A percentile compares a stretch with the other conserved stretches of the same genome.
Conservation (phyloP, 2,797 vertebrate species). For the Hemitrygon akajei region DNA sequence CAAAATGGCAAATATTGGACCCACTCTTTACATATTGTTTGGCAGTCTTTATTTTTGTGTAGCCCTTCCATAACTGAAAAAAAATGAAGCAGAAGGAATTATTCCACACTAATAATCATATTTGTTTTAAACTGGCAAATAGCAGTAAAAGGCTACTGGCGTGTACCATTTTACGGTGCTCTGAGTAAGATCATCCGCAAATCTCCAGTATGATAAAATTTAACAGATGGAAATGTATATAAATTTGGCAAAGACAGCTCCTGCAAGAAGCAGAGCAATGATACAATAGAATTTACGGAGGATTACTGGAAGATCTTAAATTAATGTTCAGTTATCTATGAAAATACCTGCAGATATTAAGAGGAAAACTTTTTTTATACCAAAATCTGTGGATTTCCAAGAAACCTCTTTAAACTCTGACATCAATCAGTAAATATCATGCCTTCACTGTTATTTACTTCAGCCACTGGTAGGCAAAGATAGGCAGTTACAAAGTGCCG, state of each 20-base stretch:
- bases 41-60: slow-evolving; percentile 39
- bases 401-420: neutral
- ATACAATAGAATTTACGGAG: slow-evolving; percentile 11
- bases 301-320: neutral
- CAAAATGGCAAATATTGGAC: slow-evolving; percentile 62
- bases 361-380: neutral
- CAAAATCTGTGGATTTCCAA: neutral
- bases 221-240: slow-evolving; percentile 21
- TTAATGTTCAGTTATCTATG: neutral
- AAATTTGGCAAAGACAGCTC: neutral
- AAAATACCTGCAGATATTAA: neutral
- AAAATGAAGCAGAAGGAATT: neutral
- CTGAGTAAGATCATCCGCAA: neutral
- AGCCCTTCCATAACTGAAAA: slow-evolving; percentile 34
- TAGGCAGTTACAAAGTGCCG: neutral
- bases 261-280: neutral
- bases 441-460: neutral
- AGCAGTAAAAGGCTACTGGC: neutral
- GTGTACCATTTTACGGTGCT: neutral
- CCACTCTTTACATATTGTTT: slow-evolving; percentile 46
- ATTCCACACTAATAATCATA: neutral
- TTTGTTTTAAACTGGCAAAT: neutral
- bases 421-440: neutral
- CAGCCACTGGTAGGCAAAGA: neutral
- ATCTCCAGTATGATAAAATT: slow-evolving; percentile 7